phyloP scores from a whole-genome alignment of 2,113 vertebrate species.

The Hirundichthys speculiger region DNA sequence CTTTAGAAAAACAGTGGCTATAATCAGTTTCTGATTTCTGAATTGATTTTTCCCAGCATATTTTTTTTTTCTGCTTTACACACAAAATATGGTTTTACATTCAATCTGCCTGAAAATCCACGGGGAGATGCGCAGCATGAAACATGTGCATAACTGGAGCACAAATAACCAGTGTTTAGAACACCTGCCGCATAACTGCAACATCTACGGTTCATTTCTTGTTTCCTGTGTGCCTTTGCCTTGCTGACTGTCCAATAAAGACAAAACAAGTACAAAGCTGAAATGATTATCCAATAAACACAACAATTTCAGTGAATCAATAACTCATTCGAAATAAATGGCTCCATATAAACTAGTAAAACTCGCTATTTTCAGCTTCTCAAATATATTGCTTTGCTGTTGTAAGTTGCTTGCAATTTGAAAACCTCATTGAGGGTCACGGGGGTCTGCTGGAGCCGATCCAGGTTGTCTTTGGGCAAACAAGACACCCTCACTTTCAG shows the following conservation, averaged over 20 bases:
- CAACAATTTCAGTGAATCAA: constrained; percentile 8
- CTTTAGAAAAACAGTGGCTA: constrained; percentile 18
- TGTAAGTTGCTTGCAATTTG: not conserved
- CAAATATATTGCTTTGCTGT: not conserved
- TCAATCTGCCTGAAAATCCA: constrained; percentile 5
- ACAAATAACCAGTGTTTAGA: not conserved
- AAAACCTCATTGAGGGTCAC: too few species aligned
- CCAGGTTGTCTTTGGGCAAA: too few species aligned
- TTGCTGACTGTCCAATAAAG: constrained; percentile 2
- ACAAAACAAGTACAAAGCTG: constrained; percentile 9
- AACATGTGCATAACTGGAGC: not conserved
- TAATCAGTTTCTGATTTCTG: constrained; percentile 13
- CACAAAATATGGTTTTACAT: constrained; percentile 10
- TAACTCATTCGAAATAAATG: not conserved
- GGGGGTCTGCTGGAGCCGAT: too few species aligned
- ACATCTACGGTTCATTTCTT: not conserved
- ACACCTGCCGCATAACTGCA: constrained; percentile 6
- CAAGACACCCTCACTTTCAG: too few species aligned
- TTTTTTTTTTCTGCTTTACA: constrained; percentile 16
- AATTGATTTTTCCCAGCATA: too few species aligned
- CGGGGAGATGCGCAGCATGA: not conserved
- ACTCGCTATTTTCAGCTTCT: not conserved
- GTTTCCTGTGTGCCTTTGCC: not conserved
- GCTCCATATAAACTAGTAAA: not conserved
- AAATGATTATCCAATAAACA: constrained; percentile 6